Percentiles rank a stretch among this genome's conserved stretches.
These are phyloP conservation scores for Halictus ligatus DNA, from an alignment of 2,888 invertebrate species.

Conservation along the genomic window DNA sequence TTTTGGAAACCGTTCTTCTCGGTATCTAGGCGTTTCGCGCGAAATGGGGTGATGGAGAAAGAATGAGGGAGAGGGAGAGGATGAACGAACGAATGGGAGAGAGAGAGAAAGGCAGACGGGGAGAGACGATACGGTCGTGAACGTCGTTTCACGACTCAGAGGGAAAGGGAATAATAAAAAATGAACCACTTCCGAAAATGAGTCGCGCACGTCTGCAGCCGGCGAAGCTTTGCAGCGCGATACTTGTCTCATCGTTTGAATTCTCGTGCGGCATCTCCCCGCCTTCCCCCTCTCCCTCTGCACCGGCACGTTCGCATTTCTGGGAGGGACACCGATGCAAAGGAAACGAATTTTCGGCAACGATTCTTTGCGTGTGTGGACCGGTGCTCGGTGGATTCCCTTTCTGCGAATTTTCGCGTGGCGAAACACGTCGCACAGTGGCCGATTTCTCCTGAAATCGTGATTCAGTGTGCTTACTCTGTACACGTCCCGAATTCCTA, in stretches of 20 bases:
- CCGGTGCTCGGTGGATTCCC: not conserved
- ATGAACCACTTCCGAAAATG: conserved; percentile 76
- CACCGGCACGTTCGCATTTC: not conserved
- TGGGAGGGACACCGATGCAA: conserved; percentile 19
- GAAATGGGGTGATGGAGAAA: not conserved
- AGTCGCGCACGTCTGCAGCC: conserved; percentile 61
- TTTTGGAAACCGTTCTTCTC: conserved; percentile 1
- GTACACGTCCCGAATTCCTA: too few species aligned
- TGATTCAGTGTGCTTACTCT: too few species aligned
- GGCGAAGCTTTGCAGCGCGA: conserved; percentile 66
- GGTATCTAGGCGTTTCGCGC: not conserved
- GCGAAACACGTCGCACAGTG: too few species aligned
- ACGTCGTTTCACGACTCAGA: conserved; percentile 46
- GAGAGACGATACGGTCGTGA: conserved; percentile 37
- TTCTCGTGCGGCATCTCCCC: conserved; percentile 30
- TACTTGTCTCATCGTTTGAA: conserved; percentile 70
- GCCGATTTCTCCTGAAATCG: too few species aligned
- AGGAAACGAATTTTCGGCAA: conserved; percentile 48
- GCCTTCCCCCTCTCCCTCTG: not conserved
- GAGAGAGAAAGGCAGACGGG: not conserved
- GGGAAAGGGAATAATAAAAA: conserved; percentile 69
- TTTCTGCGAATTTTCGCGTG: not conserved
- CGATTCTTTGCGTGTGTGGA: not conserved
- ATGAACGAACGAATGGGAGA: not conserved
- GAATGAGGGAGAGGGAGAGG: not conserved